phyloP scores from a whole-genome alignment of 2,888 invertebrate species.

The Schizaphis graminum region DNA sequence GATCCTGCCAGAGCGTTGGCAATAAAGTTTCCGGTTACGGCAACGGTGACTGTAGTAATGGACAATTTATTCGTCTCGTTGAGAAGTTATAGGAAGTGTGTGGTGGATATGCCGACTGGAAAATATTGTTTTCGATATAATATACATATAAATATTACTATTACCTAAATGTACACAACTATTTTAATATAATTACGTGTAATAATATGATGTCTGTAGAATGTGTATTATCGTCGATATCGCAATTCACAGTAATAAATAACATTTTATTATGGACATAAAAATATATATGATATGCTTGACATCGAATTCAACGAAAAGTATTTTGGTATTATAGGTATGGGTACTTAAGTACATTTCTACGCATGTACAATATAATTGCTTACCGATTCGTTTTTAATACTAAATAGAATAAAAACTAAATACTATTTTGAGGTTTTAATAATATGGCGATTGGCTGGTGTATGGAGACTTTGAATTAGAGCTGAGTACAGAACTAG shows the following conservation, averaged over 20 bases:
- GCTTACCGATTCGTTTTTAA: background rate
- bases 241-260: background rate
- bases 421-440: background rate
- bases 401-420: background rate
- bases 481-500: background rate
- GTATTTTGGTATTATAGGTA: too few species aligned
- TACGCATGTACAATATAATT: background rate
- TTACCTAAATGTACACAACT: background rate
- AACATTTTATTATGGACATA: background rate
- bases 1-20: background rate
- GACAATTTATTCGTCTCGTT: background rate
- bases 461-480: background rate
- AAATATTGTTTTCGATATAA: background rate
- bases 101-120: background rate
- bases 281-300: background rate
- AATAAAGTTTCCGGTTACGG: slow-evolving; percentile 22
- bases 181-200: background rate
- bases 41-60: background rate
- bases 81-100: background rate
- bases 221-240: too few species aligned
- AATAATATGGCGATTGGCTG: background rate
- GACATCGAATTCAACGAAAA: background rate
- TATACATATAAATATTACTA: background rate
- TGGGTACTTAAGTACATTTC: background rate
- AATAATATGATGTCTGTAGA: background rate